Conservation (phyloP, 1,140 invertebrate species). For the Choristoneura fumiferana region DNA sequence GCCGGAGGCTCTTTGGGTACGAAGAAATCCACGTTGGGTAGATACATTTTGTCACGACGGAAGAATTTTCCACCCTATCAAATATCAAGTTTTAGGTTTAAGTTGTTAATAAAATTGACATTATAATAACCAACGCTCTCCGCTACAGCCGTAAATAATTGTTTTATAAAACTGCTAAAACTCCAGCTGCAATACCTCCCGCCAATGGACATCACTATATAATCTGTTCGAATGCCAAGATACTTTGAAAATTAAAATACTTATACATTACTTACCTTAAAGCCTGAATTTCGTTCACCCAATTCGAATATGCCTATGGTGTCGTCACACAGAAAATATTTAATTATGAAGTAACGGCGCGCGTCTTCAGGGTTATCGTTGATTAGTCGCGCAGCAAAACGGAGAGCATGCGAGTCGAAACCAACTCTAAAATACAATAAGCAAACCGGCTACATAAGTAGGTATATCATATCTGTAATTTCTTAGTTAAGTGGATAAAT, state of each 20-base stretch:
- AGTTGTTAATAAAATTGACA: no score
- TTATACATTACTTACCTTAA: slow-evolving; percentile 52
- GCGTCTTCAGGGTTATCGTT: slow-evolving; percentile 84
- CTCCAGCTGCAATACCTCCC: no score
- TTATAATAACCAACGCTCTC: no score
- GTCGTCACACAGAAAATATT: slow-evolving; percentile 90
- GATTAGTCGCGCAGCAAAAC: slow-evolving; percentile 88
- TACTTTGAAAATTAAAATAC: not conserved
- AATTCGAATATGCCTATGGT: slow-evolving; percentile 90
- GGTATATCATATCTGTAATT: no score
- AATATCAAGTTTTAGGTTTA: no score
- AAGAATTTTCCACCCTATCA: slow-evolving; percentile 83
- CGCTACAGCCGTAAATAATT: no score
- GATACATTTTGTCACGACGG: slow-evolving; percentile 82
- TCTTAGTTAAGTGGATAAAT: no score
- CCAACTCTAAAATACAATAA: slow-evolving; percentile 78
- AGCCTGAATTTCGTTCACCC: slow-evolving; percentile 86
- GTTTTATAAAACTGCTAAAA: no score
- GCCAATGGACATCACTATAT: no score
- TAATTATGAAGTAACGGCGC: slow-evolving; percentile 88
- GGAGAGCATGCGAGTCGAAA: slow-evolving; percentile 87
- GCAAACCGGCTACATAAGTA: not conserved
- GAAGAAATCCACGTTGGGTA: slow-evolving; percentile 85
- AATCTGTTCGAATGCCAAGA: no score
- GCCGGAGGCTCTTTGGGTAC: slow-evolving; percentile 84